Evolutionary conservation across 2,797 vertebrate species (phyloP).

Genomic region (Tenualosa thibaudeaui): DNA sequence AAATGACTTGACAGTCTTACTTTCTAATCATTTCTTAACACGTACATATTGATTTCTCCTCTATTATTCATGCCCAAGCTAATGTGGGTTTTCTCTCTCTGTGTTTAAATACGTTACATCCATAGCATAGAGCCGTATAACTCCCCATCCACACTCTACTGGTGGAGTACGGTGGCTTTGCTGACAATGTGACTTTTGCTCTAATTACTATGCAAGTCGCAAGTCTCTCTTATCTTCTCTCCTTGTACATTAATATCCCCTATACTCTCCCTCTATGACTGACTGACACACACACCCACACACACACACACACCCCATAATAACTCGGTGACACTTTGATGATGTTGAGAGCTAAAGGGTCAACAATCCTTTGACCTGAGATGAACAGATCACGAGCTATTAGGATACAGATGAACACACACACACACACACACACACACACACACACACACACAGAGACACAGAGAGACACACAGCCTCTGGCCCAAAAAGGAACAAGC

Average conservation of each 20-base stretch:
- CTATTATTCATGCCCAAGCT: not conserved
- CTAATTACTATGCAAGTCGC: too few relatives aligned
- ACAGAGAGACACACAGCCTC: not conserved
- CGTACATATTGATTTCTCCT: not conserved
- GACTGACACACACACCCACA: not conserved
- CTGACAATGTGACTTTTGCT: too few relatives aligned
- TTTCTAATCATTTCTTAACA: not conserved
- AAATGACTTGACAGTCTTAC: not conserved
- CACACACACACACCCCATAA: not conserved
- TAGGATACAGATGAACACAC: not conserved
- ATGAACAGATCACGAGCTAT: not conserved
- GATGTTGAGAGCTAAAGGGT: not conserved
- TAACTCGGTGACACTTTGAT: too few relatives aligned
- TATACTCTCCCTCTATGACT: not conserved
- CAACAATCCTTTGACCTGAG: not conserved
- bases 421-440: constrained; percentile 5
- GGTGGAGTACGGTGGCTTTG: too few relatives aligned
- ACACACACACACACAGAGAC: not conserved
- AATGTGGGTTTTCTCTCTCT: too few relatives aligned
- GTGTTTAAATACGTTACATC: too few relatives aligned
- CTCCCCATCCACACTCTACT: too few relatives aligned
- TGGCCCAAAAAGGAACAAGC: too few relatives aligned
- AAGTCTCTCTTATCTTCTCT: not conserved
- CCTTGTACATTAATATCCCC: not conserved
- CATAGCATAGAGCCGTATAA: too few relatives aligned